Evolutionary conservation across 2,797 vertebrate genomes (phyloP).

Genomic region (Sphenodon punctatus): DNA sequence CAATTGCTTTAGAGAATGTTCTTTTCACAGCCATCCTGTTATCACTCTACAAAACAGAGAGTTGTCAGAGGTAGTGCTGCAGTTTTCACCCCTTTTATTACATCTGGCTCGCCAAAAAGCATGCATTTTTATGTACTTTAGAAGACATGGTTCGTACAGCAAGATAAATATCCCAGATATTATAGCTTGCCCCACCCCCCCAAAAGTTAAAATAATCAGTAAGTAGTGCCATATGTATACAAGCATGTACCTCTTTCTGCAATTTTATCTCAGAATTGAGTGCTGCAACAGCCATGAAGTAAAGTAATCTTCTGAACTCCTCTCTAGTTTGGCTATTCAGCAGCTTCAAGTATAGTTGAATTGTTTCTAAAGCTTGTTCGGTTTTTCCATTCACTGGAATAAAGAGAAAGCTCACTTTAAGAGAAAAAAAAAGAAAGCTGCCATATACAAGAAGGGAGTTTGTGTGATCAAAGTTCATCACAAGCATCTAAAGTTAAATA

Average conservation of each 20-base stretch:
- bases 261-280: constrained; percentile 85
- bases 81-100: background rate
- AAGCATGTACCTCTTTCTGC: constrained; percentile 86
- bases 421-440: background rate
- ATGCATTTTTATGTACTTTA: background rate
- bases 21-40: constrained; percentile 97
- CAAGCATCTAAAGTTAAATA: background rate
- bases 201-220: background rate
- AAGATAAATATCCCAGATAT: background rate
- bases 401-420: too few relatives aligned
- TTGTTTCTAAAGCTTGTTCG: constrained; percentile 89
- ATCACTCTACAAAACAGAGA: constrained; percentile 81
- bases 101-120: background rate
- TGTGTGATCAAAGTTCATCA: too few relatives aligned
- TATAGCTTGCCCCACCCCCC: background rate
- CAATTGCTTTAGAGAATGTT: constrained; percentile 89
- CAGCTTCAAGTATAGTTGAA: constrained; percentile 94
- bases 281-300: constrained; percentile 92
- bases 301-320: constrained; percentile 91
- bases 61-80: background rate
- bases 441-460: too few relatives aligned
- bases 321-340: constrained; percentile 90
- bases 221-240: background rate
- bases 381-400: constrained; percentile 92
- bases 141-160: background rate